These are phyloP conservation scores for Osedax frankpressi DNA, from an alignment of 2,888 invertebrate species.

Conservation along the genomic window DNA sequence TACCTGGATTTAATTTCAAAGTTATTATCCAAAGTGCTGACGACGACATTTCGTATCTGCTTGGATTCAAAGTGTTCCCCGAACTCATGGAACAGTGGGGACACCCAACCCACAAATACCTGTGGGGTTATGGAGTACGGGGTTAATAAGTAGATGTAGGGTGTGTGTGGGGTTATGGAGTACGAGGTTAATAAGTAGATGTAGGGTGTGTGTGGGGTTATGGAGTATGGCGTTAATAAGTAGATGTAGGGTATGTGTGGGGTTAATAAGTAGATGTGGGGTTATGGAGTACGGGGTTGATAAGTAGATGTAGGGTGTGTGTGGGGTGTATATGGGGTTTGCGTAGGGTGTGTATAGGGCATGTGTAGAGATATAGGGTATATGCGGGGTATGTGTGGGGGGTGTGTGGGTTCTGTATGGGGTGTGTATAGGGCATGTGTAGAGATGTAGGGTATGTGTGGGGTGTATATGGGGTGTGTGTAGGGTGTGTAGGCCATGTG, in stretches of 20 bases:
- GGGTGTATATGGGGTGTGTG: neutral
- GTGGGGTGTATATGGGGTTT: neutral
- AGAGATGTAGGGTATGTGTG: neutral
- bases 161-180: neutral
- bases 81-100: conserved; percentile 66
- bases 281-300: neutral
- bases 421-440: neutral
- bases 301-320: neutral
- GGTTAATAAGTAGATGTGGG: conserved; percentile 71
- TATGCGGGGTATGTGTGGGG: no score
- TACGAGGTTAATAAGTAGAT: neutral
- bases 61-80: conserved; percentile 41
- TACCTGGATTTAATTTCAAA: conserved; percentile 60
- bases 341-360: neutral
- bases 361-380: neutral
- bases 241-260: neutral
- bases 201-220: neutral
- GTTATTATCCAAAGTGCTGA: conserved; percentile 40
- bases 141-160: neutral
- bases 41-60: conserved; percentile 40
- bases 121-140: conserved; percentile 37
- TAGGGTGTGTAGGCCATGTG: neutral
- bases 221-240: neutral
- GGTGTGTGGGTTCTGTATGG: neutral
- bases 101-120: conserved; percentile 97